phyloP scores from a whole-genome alignment of 2,888 invertebrate genomes.

The Eudemis profundana region DNA sequence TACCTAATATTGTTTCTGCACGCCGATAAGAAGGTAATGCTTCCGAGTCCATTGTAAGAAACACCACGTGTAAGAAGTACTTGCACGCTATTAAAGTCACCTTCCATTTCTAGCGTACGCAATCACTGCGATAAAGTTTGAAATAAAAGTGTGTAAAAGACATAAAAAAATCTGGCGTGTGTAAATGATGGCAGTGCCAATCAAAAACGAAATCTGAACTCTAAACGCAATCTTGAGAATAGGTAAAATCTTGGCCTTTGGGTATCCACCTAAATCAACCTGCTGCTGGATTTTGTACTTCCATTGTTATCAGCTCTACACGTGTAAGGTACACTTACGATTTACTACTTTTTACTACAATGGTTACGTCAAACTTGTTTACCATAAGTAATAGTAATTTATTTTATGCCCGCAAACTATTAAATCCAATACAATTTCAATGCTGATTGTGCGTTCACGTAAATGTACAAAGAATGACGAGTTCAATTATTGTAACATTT shows the following conservation, averaged over 20 bases:
- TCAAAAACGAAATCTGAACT: neutral
- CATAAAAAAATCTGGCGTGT: constrained; percentile 11
- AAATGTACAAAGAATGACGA: too few species aligned
- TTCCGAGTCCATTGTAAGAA: constrained; percentile 56
- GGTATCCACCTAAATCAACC: constrained; percentile 7
- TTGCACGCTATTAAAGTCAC: constrained; percentile 54
- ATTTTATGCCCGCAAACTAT: constrained; percentile 7
- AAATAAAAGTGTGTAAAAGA: constrained; percentile 20
- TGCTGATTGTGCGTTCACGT: neutral
- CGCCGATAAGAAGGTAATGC: constrained; percentile 67
- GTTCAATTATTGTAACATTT: too few species aligned
- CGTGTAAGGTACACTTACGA: constrained; percentile 28
- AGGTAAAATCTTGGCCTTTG: neutral
- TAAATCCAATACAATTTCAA: neutral
- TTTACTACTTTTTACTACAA: constrained; percentile 39
- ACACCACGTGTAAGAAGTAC: constrained; percentile 63
- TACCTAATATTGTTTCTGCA: constrained; percentile 67
- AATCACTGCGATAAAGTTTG: constrained; percentile 32
- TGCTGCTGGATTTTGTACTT: constrained; percentile 6
- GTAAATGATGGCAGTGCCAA: constrained; percentile 12
- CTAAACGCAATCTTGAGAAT: neutral
- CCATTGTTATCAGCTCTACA: constrained; percentile 22
- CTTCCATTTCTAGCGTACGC: constrained; percentile 34
- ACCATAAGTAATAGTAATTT: constrained; percentile 25
- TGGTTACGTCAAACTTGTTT: constrained; percentile 21